Conservation (phyloP, 1,140 invertebrate genomes). For the Drosophila lacertosa region DNA sequence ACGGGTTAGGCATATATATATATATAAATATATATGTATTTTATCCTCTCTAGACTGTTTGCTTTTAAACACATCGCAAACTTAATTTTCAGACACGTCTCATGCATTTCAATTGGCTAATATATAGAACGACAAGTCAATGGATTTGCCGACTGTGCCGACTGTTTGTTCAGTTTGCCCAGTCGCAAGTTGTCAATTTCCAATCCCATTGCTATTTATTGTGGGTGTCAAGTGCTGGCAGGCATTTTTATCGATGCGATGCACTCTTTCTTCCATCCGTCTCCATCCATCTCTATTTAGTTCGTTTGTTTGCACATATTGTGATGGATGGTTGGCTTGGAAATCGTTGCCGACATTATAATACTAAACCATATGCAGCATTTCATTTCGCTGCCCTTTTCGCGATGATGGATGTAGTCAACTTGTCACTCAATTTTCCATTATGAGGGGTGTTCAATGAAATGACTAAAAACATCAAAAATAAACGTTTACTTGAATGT, state of each 20-base stretch:
- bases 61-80: constrained; percentile 8
- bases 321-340: constrained; percentile 60
- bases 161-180: constrained; percentile 20
- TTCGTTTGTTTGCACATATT: constrained; percentile 29
- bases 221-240: constrained; percentile 56
- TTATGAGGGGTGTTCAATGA: constrained; percentile 1
- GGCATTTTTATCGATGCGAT: constrained; percentile 53
- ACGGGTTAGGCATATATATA: neutral
- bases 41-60: constrained; percentile 4
- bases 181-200: constrained; percentile 37
- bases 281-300: constrained; percentile 4
- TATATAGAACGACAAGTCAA: constrained; percentile 38
- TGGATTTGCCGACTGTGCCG: constrained; percentile 44
- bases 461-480: too few relatives aligned
- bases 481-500: neutral
- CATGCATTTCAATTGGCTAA: constrained; percentile 60
- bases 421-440: constrained; percentile 17
- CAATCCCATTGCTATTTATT: constrained; percentile 37
- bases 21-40: neutral
- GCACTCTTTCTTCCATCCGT: neutral
- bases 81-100: constrained; percentile 15
- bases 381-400: constrained; percentile 23
- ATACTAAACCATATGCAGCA: constrained; percentile 18
- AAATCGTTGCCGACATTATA: constrained; percentile 42
- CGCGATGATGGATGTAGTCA: constrained; percentile 1